Evolutionary conservation across 2,888 invertebrate genomes (phyloP), one percentile per base, ranked within the genome.

Genomic region (Neoaliturus tenellus): DNA sequence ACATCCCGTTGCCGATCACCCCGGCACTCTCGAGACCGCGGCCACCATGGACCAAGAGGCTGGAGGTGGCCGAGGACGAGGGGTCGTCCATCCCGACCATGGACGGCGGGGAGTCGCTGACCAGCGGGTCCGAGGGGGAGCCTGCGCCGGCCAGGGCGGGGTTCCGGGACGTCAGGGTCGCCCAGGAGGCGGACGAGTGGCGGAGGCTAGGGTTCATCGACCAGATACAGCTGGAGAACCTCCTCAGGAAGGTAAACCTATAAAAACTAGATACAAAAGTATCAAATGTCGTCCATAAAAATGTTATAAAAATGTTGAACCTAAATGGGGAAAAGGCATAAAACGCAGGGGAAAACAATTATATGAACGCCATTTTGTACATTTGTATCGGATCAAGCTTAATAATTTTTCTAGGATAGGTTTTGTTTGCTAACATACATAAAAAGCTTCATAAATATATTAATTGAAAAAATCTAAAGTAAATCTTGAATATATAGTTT

Each of bases 181-280:
- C 75, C 10, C 75, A 75, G 28, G 84, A 80, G 86, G 95, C 94
- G 92, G 95, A 81, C n/a, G 86, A 86, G 28, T 82, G 85, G 85
- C 80, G 82, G 31, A 41, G 82, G n/a, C 73, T 86, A 25, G 85
- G 85, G 20, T 83, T 84, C 80, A 81, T 62, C 33, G 85, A 85
- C 81, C 83, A 84, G 17, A 31, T 31, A 10, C 81, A 82, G 20
- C 62, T 84, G 80, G 86, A 84, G 41, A 85, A 82, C 75, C 69
- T 85, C 35, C 58, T 84, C 28, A 85, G 73, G 67, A 85, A 81
- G 83, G 86, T 84, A 78, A 85, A n/a, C n/a, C n/a, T n/a, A n/a
- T n/a, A n/a, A n/a, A n/a, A n/a, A n/a, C n/a, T n/a, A n/a, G n/a
- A n/a, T n/a, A n/a, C n/a, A n/a, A n/a, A n/a, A n/a, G n/a, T n/a